A percentile compares a stretch with the other conserved stretches of the same genome.
Conservation (phyloP, 2,888 invertebrate species). For the Gasteruption jaculator region DNA sequence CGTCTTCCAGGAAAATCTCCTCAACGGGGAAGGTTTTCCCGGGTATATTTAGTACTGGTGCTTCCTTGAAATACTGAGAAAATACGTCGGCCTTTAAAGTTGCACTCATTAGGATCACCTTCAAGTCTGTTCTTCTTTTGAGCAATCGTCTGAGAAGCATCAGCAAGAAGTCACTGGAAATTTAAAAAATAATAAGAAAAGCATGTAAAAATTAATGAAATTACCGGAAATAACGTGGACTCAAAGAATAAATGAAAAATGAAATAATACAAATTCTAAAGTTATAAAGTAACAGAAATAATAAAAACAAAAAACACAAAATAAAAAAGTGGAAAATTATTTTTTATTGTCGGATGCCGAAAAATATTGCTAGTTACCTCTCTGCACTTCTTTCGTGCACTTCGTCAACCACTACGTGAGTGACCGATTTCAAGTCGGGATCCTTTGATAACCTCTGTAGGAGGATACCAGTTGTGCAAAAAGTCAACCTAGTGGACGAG, state of each 20-base stretch:
- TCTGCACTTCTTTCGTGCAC: slow-evolving; percentile 90
- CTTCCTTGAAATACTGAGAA: slow-evolving; percentile 74
- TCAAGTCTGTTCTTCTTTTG: slow-evolving; percentile 68
- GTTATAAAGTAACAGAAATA: not conserved
- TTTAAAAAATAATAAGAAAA: not conserved
- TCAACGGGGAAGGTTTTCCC: slow-evolving; percentile 82
- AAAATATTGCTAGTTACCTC: slow-evolving; percentile 55
- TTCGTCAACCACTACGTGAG: slow-evolving; percentile 86
- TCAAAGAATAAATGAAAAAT: slow-evolving; percentile 10
- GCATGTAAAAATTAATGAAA: not conserved
- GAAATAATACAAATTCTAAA: slow-evolving; percentile 4
- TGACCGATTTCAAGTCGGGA: slow-evolving; percentile 68
- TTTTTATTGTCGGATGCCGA: not conserved
- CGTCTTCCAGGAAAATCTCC: slow-evolving; percentile 77
- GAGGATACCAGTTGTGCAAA: slow-evolving; percentile 91
- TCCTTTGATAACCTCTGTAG: slow-evolving; percentile 79
- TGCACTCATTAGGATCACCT: slow-evolving; percentile 89
- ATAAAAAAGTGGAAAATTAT: slow-evolving; percentile 5
- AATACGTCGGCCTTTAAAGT: slow-evolving; percentile 84
- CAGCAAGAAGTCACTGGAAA: slow-evolving; percentile 74
- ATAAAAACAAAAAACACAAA: slow-evolving; percentile 2
- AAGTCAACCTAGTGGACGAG: slow-evolving; percentile 74
- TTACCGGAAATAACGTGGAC: too few relatives aligned
- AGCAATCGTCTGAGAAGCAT: slow-evolving; percentile 76
- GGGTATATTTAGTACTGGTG: slow-evolving; percentile 77